Base-by-base conservation (phyloP, 2,113 vertebrate genomes). In the Microtus pennsylvanicus region DNA sequence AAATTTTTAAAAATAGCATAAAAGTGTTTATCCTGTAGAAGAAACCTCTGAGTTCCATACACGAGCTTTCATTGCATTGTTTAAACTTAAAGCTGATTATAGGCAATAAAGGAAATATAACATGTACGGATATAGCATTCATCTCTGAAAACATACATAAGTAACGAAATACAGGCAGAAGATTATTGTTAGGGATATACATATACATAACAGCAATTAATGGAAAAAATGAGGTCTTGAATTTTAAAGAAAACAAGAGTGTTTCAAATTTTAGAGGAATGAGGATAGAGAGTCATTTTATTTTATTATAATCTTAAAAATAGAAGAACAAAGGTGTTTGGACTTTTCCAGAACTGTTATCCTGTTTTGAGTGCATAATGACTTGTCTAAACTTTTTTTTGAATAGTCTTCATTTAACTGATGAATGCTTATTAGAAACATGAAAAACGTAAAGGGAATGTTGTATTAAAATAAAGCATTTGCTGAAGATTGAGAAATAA, bases 321-420 rank as follows among this genome's bases (percentile, higher is more conserved):
- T 17, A 42, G 24, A 61, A 83, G 83, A 90, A 55, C 55, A 87
- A 88, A 93, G 33, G 28, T 70, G 21, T 13, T 22, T n/a, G 17
- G 13, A 1, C 80, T 91, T 91, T 93, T 47, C 45, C 61, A 61
- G 78, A 94, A 87, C 45, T 90, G 47, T 87, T 74, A 9, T 26
- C 80, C 58, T 95, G 33, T 28, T 81, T 24, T 90, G 58, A 81
- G 50, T 90, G 92, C 50, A 92, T 70, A 42, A 96, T 77, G 89
- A 76, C 58, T 93, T 8, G 24, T 22, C 5, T 50, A 58, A 92
- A 80, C 33, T 95, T 72, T 5, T 83, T 55, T 47, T 93, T 55
- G 87, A 45, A 45, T 30, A 78, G 69, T 83, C 13, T 89, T 42
- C 61, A 82, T 83, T 94, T 85, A 91, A 83, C 55, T 93, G 91